phyloP scores from a whole-genome alignment of 2,888 invertebrate genomes.

The Amiota communis region DNA sequence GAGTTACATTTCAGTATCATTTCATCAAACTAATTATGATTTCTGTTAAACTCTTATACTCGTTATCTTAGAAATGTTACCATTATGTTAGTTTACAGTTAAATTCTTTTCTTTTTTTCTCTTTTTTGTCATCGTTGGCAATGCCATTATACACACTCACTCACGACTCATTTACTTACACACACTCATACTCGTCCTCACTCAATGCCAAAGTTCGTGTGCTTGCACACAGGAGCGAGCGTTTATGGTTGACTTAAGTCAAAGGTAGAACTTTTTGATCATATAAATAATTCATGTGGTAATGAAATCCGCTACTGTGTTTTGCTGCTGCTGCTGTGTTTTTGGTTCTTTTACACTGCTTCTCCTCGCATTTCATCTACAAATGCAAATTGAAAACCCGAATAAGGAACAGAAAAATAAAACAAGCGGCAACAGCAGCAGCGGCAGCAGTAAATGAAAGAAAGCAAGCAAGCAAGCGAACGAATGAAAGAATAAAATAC shows the following conservation, averaged over 20 bases:
- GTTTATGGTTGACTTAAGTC: background rate
- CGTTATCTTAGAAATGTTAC: too few species aligned
- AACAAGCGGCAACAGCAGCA: too few species aligned
- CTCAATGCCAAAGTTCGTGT: conserved; percentile 27
- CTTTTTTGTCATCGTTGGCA: background rate
- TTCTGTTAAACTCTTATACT: too few species aligned
- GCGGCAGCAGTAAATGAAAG: conserved; percentile 27
- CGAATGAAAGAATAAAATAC: conserved; percentile 5
- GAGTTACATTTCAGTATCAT: too few species aligned
- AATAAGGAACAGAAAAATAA: conserved; percentile 41
- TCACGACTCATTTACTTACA: conserved; percentile 3
- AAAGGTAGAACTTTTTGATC: background rate
- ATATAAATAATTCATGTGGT: background rate
- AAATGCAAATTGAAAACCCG: conserved; percentile 52
- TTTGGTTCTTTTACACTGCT: too few species aligned
- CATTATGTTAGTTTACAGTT: too few species aligned
- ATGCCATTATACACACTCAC: background rate
- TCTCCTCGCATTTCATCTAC: background rate
- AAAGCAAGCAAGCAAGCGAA: background rate
- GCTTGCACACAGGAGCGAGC: conserved; percentile 1
- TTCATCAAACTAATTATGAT: too few species aligned
- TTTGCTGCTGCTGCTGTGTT: background rate
- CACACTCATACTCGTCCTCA: conserved; percentile 16
- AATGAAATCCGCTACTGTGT: conserved; percentile 6
- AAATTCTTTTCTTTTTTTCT: too few species aligned